These are phyloP conservation scores for Euthynnus affinis DNA, from an alignment of 2,797 vertebrate species.

Conservation along the genomic window DNA sequence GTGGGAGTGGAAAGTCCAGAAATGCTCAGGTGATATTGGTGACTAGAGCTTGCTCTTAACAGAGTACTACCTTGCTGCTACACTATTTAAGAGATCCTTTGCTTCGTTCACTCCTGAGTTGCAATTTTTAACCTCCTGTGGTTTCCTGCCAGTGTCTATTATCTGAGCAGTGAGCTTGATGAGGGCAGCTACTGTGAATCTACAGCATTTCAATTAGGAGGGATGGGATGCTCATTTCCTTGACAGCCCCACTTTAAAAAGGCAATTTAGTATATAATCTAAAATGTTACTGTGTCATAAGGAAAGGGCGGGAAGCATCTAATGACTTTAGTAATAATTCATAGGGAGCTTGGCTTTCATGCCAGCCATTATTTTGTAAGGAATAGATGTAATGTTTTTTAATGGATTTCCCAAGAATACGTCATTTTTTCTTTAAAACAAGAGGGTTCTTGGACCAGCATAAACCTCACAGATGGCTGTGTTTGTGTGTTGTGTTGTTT, in stretches of 20 bases:
- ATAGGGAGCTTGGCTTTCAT: constrained; percentile 32
- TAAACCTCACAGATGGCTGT: constrained; percentile 42
- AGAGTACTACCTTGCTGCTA: constrained; percentile 10
- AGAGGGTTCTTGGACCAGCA: constrained; percentile 26
- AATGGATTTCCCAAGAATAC: constrained; percentile 32
- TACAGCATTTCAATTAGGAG: constrained; percentile 55
- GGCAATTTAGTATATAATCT: constrained; percentile 58
- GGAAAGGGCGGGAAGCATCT: constrained; percentile 41
- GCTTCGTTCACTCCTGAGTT: constrained; percentile 36
- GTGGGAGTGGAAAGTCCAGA: background rate
- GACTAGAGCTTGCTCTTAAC: constrained; percentile 17
- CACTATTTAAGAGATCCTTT: constrained; percentile 35
- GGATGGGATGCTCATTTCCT: constrained; percentile 53
- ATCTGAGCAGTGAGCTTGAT: constrained; percentile 54
- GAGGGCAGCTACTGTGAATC: constrained; percentile 57
- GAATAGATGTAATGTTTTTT: constrained; percentile 36
- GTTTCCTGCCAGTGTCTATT: constrained; percentile 61
- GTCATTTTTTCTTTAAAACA: constrained; percentile 29
- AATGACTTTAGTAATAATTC: constrained; percentile 48
- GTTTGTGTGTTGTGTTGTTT: constrained; percentile 37
- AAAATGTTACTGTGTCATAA: constrained; percentile 45
- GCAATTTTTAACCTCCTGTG: constrained; percentile 50
- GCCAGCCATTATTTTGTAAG: constrained; percentile 24
- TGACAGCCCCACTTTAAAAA: constrained; percentile 55
- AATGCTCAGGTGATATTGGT: background rate